phyloP scores from a whole-genome alignment of 2,113 vertebrate genomes.

The Poicephalus gulielmi region DNA sequence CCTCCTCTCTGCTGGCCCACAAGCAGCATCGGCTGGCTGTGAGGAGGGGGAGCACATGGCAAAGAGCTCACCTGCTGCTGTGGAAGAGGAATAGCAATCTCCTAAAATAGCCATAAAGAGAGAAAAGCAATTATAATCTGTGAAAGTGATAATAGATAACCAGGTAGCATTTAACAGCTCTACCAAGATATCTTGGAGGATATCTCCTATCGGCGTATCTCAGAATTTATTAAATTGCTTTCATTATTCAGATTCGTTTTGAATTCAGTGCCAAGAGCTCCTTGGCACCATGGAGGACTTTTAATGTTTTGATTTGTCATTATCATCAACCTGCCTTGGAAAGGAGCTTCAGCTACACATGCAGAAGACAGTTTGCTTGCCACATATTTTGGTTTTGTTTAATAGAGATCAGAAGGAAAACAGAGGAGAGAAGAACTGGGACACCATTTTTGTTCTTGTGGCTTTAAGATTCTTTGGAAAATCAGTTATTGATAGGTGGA shows the following conservation, averaged over 20 bases:
- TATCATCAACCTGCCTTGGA: background rate
- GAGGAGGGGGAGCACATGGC: background rate
- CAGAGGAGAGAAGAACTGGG: background rate
- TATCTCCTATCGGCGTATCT: background rate
- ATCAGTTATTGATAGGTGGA: background rate
- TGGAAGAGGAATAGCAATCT: background rate
- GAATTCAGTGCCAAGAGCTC: background rate
- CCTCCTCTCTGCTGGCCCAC: background rate
- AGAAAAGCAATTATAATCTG: background rate
- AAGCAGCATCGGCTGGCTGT: rapidly evolving
- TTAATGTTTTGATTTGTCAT: background rate
- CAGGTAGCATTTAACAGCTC: background rate
- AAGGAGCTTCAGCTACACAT: background rate
- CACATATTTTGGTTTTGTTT: background rate
- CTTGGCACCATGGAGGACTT: background rate
- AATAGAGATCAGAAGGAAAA: background rate
- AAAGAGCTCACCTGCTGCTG: background rate
- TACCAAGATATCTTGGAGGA: background rate
- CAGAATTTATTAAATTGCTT: background rate
- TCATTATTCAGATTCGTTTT: background rate
- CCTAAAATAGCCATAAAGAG: background rate
- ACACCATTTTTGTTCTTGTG: background rate
- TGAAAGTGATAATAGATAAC: background rate
- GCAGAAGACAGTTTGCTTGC: background rate
- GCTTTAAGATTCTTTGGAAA: background rate